Evolutionary conservation across 2,888 invertebrate genomes (phyloP), one percentile per base, ranked within the genome.

Genomic region (Heliconius ismenius): DNA sequence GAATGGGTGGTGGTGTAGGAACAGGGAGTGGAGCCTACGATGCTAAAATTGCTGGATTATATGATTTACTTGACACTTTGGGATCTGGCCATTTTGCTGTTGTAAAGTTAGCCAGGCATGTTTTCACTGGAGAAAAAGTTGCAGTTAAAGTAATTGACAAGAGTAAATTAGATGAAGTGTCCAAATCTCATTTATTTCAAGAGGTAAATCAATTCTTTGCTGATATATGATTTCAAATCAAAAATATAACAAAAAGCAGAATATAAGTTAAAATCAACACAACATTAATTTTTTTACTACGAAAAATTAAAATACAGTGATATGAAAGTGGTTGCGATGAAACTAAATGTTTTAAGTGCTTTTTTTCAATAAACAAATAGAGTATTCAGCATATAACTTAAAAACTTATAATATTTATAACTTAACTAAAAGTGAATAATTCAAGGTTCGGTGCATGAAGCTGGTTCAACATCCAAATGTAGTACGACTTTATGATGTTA

Each of bases 391-490:
- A 49, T 49, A 49, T 7, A 18, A 18, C 18, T 49, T 49, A 18
- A 6, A 18, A 49, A 49, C 18, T 18, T 49, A 18, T 4, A 15
- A 39, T 43, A 43, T 6, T 43, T 43, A 15, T 49, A 49, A 49
- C 49, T 49, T 18, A 69, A 26, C 4, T 49, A 28, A 49, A 26
- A 6, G 4, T 18, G 15, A 43, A 49, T 69, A 49, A 28, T 70
- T 91, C 76, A 86, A 97, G 98, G 97, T 98, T 80, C 96, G 98
- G 81, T 99, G 99, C 91, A 99, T 99, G 99, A 99, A 99, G 93
- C 94, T 99, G 84, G 99, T 99, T 69, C 99, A 99, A 90, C 99
- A 99, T 94, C 99, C 99, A 54, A 98, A 99, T 94, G 99, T 99
- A 63, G 99, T 99, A 69, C 95, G 99, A 76, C 95, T 99, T 73